Conservation (phyloP, 2,797 vertebrate species). For the Crax fasciolata region DNA sequence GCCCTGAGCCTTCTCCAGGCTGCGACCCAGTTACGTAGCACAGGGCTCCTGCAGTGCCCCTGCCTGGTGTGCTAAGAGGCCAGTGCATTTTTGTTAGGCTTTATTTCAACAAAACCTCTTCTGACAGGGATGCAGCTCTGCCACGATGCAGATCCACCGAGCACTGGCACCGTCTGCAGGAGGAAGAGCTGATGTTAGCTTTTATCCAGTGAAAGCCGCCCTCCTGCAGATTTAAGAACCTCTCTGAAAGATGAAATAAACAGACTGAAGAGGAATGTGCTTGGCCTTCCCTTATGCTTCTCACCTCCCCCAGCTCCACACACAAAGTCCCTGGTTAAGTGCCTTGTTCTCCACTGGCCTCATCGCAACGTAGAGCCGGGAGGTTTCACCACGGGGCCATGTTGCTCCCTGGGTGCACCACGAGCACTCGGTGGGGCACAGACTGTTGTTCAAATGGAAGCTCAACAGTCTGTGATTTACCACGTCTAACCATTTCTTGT, state of each 20-base stretch:
- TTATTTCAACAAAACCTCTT: neutral
- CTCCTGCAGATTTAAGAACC: neutral
- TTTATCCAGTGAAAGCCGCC: neutral
- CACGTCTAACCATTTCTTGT: neutral
- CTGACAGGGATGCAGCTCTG: neutral
- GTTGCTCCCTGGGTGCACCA: fast-evolving
- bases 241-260: neutral
- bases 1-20: fast-evolving
- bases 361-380: neutral
- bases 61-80: neutral
- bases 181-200: neutral
- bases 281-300: neutral
- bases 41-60: neutral
- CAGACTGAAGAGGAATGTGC: neutral
- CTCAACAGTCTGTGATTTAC: too few relatives aligned
- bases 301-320: neutral
- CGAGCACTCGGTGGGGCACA: fast-evolving
- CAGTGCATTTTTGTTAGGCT: too few relatives aligned
- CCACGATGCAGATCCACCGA: neutral
- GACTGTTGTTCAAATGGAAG: too few relatives aligned
- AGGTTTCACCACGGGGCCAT: neutral
- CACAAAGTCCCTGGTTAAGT: neutral
- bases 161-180: neutral
- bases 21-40: neutral
- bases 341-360: neutral